Percentiles rank a stretch among this genome's conserved stretches.
Evolutionary conservation across 2,797 vertebrate genomes (phyloP).

Genomic region (Huso huso): DNA sequence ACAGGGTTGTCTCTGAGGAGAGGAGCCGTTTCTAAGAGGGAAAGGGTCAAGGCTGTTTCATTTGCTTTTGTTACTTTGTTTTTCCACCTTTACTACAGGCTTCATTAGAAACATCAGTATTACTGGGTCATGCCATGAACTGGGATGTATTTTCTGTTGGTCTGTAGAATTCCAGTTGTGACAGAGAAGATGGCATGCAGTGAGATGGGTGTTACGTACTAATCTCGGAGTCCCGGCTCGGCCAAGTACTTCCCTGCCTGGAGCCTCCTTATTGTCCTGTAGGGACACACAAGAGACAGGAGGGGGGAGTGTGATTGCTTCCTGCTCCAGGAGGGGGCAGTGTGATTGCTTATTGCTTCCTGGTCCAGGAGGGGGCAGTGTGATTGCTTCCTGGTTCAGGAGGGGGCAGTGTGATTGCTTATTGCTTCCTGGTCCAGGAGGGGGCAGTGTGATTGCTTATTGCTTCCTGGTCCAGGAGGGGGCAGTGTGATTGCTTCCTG

Average conservation of each 20-base stretch:
- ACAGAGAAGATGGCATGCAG: conserved; percentile 34
- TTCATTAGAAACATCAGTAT: conserved; percentile 8
- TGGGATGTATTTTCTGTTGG: conserved; percentile 24
- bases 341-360: too few species aligned
- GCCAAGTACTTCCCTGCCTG: conserved; percentile 54
- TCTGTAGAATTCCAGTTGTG: conserved; percentile 22
- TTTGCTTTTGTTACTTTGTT: neutral
- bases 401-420: conserved; percentile 38
- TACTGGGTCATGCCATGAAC: conserved; percentile 44
- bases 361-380: too few species aligned
- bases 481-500: too few species aligned
- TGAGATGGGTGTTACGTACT: conserved; percentile 56
- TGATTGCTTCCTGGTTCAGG: conserved; percentile 14
- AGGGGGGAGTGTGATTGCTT: conserved; percentile 38
- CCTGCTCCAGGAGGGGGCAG: too few species aligned
- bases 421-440: too few species aligned
- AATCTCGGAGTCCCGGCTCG: conserved; percentile 55
- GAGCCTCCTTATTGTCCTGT: conserved; percentile 63
- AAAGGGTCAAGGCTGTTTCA: neutral
- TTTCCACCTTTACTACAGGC: neutral
- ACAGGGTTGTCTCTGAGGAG: too few species aligned
- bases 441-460: too few species aligned
- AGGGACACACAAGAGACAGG: conserved; percentile 62
- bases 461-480: too few species aligned
- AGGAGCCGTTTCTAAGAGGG: neutral